A percentile compares a stretch with the other conserved stretches of the same genome.
phyloP scores from a whole-genome alignment of 2,888 invertebrate genomes.

The Pterostichus madidus region DNA sequence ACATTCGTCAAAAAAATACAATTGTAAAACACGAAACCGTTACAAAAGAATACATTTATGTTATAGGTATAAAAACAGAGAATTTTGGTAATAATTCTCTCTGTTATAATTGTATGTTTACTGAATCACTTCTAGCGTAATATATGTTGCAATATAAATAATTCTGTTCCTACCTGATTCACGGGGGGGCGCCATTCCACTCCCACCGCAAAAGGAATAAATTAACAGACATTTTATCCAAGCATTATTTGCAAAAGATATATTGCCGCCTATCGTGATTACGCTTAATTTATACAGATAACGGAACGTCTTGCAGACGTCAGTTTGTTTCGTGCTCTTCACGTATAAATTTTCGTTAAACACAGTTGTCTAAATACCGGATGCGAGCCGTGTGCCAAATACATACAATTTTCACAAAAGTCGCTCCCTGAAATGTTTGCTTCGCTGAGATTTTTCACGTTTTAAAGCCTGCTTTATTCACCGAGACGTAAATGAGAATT shows the following conservation, averaged over 20 bases:
- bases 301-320: conserved; percentile 61
- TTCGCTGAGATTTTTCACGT: conserved; percentile 20
- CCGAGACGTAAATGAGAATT: conserved; percentile 6
- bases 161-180: conserved; percentile 18
- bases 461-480: not conserved
- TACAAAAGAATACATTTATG: no score
- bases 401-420: conserved; percentile 64
- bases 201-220: conserved; percentile 51
- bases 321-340: conserved; percentile 64
- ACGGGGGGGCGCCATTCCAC: not conserved
- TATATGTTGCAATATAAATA: conserved; percentile 24
- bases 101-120: not conserved
- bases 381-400: conserved; percentile 59
- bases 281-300: conserved; percentile 66
- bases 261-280: conserved; percentile 64
- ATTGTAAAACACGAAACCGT: no score
- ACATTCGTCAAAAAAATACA: no score
- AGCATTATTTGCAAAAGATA: conserved; percentile 65
- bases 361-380: conserved; percentile 65
- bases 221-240: conserved; percentile 64
- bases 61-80: no score
- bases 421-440: conserved; percentile 32
- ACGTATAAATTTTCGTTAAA: conserved; percentile 65
- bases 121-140: not conserved
- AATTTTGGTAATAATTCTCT: not conserved